These are phyloP conservation scores for Orthosia cruda DNA, from an alignment of 2,888 invertebrate genomes.

Conservation along the genomic window DNA sequence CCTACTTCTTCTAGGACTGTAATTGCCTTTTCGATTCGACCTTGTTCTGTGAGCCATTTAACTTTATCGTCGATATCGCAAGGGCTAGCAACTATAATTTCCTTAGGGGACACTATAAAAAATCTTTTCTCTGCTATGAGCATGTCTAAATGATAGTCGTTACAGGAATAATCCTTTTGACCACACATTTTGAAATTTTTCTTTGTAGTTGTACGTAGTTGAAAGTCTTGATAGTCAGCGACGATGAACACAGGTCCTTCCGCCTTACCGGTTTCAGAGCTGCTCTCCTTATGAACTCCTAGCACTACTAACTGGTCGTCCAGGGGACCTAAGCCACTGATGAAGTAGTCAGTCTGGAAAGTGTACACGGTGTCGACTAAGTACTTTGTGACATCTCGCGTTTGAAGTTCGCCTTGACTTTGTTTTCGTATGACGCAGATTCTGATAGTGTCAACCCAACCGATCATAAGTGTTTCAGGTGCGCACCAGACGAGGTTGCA, in stretches of 20 bases:
- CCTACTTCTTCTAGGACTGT: constrained; percentile 94
- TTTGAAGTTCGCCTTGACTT: constrained; percentile 93
- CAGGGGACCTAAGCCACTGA: constrained; percentile 97
- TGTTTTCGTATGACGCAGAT: constrained; percentile 97
- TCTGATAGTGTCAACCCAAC: constrained; percentile 98
- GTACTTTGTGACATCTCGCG: constrained; percentile 95
- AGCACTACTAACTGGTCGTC: constrained; percentile 95
- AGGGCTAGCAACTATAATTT: constrained; percentile 97
- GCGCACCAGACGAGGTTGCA: constrained; percentile 98
- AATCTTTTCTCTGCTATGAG: constrained; percentile 96
- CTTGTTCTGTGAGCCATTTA: constrained; percentile 97
- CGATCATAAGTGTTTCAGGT: constrained; percentile 96
- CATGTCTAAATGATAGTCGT: constrained; percentile 98
- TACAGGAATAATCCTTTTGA: constrained; percentile 96
- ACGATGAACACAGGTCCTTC: constrained; percentile 97
- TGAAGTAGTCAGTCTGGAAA: constrained; percentile 97
- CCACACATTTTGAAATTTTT: constrained; percentile 95
- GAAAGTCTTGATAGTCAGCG: constrained; percentile 96
- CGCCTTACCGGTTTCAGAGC: constrained; percentile 93
- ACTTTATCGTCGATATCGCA: constrained; percentile 98
- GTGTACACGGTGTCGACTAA: constrained; percentile 97
- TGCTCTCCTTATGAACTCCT: constrained; percentile 95
- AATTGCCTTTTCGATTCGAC: constrained; percentile 96
- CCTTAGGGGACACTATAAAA: constrained; percentile 98
- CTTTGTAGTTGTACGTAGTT: constrained; percentile 96